Base-by-base conservation (phyloP, 1,140 invertebrate genomes). In the Aphelinus certus region DNA sequence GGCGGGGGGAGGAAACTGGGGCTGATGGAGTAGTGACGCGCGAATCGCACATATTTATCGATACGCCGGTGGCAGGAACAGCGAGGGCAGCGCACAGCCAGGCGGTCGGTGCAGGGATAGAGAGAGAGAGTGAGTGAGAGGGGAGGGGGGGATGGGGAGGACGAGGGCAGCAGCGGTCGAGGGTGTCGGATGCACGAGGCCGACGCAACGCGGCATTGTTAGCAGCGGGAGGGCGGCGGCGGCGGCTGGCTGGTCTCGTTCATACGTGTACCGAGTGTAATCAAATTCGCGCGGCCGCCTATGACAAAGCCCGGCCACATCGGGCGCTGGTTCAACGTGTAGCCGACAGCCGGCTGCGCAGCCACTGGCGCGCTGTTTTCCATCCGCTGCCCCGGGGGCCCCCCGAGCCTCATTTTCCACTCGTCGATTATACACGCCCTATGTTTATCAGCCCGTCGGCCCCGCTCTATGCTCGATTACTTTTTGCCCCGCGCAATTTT, bases 321-420 rank as follows among this genome's bases (percentile, higher is more conserved):
- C 76, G 74, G 74, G 78, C 78, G 77, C 77, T 81, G 79, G 77
- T 81, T 83, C 79, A 81, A 82, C 81, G 63, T 81, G 75, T 81
- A 76, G 76, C 81, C 79, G 77, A 76, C 78, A 82, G 70, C 77
- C 61, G 49, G 76, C 69, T 51, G 6, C 26, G 26, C 26, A 26
- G 26, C 26, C 26, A 46, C 10, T 43, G 60, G 6, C 2, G 6
- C 49, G 26, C 26, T 26, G 26, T 26, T 26, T 26, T 26, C 26
- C 26, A 26, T 26, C 26, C 26, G 26, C 26, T 26, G 26, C 26
- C 26, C 26, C 26, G 26, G 26, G 26, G 26, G 26, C 26, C 26
- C 26, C 26, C 26, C 26, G 26, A 26, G 26, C 46, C 67, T 61
- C 47, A 70, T 70, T 70, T 61, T 51, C 56, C 61, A 60, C 9